A percentile compares a stretch with the other conserved stretches of the same genome.
phyloP scores from a whole-genome alignment of 2,113 vertebrate species.

The Malurus cyaneus region DNA sequence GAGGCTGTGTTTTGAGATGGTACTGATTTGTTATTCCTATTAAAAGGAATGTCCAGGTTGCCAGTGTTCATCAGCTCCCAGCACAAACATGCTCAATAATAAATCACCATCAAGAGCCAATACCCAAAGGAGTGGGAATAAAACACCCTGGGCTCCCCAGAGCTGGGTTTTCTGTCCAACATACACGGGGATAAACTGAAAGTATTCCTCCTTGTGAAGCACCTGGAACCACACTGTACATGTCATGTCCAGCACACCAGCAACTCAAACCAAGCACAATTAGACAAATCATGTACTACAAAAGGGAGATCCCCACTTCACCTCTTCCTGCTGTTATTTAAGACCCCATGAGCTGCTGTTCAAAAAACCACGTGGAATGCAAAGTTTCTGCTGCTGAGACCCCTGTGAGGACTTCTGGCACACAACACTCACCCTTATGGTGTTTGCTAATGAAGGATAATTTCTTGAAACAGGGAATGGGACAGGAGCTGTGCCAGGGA shows the following conservation, averaged over 20 bases:
- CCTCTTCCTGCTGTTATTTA: neutral
- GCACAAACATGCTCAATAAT: neutral
- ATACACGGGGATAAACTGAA: neutral
- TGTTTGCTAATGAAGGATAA: neutral
- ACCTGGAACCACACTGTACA: neutral
- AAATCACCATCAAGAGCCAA: neutral
- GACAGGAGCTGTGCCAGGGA: rapidly evolving
- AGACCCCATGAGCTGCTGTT: neutral
- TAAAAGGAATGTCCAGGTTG: neutral
- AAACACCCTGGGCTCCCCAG: neutral
- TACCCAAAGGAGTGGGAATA: neutral
- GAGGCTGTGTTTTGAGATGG: neutral
- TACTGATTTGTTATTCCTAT: neutral
- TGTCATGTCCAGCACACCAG: neutral
- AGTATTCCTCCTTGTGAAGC: neutral
- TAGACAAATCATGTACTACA: rapidly evolving
- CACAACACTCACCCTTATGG: rapidly evolving
- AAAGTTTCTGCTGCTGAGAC: neutral
- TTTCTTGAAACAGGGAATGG: neutral
- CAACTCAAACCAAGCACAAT: neutral
- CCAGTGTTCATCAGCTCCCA: neutral
- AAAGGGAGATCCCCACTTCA: neutral
- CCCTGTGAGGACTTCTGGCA: neutral
- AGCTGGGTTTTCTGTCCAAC: neutral
- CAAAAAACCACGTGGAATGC: rapidly evolving